These are phyloP conservation scores for Cryptomyrus ogoouensis DNA, from an alignment of 2,113 vertebrate species.

Conservation along the genomic window DNA sequence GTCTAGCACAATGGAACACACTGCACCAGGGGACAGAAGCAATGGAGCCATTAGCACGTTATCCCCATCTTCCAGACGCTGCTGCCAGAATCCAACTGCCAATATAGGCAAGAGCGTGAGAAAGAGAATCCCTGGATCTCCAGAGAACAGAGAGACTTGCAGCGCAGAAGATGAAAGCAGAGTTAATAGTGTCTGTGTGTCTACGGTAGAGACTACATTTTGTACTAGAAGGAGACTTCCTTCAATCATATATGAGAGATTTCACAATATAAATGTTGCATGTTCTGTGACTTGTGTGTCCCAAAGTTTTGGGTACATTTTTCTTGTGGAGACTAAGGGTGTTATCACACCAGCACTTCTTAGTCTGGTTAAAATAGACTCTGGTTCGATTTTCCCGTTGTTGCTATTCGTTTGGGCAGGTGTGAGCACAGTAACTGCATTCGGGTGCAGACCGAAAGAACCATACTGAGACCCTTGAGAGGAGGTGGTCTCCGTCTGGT, in stretches of 20 bases:
- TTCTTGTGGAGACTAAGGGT: not conserved
- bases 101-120: constrained; percentile 40
- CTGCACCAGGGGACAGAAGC: constrained; percentile 28
- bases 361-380: not conserved
- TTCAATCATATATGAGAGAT: not conserved
- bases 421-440: no score
- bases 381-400: not conserved
- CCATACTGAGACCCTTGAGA: no score
- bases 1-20: constrained; percentile 28
- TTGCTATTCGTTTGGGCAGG: no score
- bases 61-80: constrained; percentile 43
- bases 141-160: constrained; percentile 31
- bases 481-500: no score
- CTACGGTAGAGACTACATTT: constrained; percentile 31
- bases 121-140: constrained; percentile 29
- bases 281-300: not conserved
- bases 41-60: constrained; percentile 39
- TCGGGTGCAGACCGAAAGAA: no score
- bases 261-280: not conserved
- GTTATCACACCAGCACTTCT: not conserved
- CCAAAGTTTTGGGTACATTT: not conserved
- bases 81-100: constrained; percentile 41
- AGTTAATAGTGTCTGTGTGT: constrained; percentile 4
- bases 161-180: not conserved
- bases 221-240: not conserved